phyloP scores from a whole-genome alignment of 64 coral and sea anemone genomes.

The Astreopora myriophthalma region DNA sequence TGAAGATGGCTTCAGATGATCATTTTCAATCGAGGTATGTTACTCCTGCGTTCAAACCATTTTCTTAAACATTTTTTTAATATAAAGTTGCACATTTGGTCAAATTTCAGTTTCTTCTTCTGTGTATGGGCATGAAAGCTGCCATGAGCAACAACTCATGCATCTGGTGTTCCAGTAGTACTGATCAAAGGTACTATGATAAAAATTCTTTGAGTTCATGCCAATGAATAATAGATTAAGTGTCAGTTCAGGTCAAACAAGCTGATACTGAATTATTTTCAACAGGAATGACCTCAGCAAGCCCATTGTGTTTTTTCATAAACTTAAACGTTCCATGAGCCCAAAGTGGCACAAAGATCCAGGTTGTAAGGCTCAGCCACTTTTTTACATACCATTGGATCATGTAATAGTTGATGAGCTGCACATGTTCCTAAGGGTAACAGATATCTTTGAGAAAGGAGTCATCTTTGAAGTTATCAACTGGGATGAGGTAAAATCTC shows the following conservation, averaged over 20 bases:
- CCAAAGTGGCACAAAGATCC: constrained; percentile 36
- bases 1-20: too few relatives aligned
- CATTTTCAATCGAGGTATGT: too few relatives aligned
- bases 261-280: constrained; percentile 42
- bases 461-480: constrained; percentile 46
- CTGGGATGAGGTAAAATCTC: constrained; percentile 48
- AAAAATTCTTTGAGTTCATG: not conserved
- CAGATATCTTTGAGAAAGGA: constrained; percentile 47
- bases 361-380: constrained; percentile 38
- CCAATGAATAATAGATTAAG: not conserved
- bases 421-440: constrained; percentile 51
- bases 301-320: too few relatives aligned
- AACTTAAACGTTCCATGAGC: too few relatives aligned
- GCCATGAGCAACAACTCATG: constrained; percentile 46
- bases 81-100: constrained; percentile 3
- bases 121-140: constrained; percentile 67
- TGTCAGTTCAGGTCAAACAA: constrained; percentile 24
- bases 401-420: constrained; percentile 43
- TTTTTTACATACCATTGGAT: constrained; percentile 39
- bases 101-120: constrained; percentile 60
- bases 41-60: too few relatives aligned
- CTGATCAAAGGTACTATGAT: constrained; percentile 50
- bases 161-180: constrained; percentile 67
- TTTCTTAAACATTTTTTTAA: not conserved
- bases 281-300: not conserved